Conservation (phyloP, 2,797 vertebrate genomes). For the Coccyzus lansbergi region DNA sequence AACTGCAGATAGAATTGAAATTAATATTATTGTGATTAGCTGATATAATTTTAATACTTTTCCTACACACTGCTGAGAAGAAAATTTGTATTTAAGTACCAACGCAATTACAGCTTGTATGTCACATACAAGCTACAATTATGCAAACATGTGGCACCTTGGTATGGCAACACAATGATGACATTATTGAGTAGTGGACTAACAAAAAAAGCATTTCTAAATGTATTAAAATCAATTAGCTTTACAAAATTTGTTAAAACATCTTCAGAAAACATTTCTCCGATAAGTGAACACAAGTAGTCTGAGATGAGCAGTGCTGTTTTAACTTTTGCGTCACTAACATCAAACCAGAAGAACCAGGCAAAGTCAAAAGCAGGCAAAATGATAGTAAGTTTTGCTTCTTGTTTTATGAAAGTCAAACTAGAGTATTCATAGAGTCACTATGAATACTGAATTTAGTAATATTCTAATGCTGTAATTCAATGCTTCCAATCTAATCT, state of each 20-base stretch:
- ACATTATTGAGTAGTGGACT: neutral
- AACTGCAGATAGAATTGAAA: conserved; percentile 74
- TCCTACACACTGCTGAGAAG: neutral
- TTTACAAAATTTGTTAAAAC: neutral
- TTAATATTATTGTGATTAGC: neutral
- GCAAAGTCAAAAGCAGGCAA: neutral
- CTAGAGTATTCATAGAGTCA: neutral
- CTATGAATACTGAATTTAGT: neutral
- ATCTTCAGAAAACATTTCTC: neutral
- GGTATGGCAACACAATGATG: neutral
- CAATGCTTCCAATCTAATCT: neutral
- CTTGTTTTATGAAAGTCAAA: neutral
- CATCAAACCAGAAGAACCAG: neutral
- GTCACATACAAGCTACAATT: neutral
- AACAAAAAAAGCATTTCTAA: neutral
- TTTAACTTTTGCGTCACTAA: neutral
- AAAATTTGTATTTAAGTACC: neutral
- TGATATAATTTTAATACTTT: neutral
- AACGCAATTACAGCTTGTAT: neutral
- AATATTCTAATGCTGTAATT: neutral
- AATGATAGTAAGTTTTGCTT: neutral
- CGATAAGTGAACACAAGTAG: neutral
- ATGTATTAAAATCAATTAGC: neutral
- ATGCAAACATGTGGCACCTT: neutral
- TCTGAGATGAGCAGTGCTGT: neutral